Evolutionary conservation across 2,888 invertebrate species (phyloP).

Genomic region (Athalia circularis): DNA sequence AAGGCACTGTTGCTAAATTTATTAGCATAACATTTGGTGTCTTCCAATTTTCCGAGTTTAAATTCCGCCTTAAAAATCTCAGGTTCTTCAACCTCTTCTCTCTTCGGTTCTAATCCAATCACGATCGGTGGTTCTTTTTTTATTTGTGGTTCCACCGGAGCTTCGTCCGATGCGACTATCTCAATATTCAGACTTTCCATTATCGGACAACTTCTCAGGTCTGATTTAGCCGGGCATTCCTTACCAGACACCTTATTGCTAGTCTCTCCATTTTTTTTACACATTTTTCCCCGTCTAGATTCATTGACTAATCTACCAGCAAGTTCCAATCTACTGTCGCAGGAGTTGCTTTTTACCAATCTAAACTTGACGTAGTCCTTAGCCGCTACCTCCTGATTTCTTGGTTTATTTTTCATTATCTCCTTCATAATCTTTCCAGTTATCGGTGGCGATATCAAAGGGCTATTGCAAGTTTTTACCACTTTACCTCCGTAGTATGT

Average conservation of each 20-base stretch:
- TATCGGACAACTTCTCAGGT: slow-evolving; percentile 65
- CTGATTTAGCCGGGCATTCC: slow-evolving; percentile 37
- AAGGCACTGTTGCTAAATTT: slow-evolving; percentile 64
- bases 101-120: slow-evolving; percentile 75
- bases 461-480: slow-evolving; percentile 80
- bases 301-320: slow-evolving; percentile 79
- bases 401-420: slow-evolving; percentile 56
- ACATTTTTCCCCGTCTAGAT: slow-evolving; percentile 24
- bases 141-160: slow-evolving; percentile 73
- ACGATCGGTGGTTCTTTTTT: slow-evolving; percentile 74
- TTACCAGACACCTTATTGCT: not conserved
- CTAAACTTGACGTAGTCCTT: slow-evolving; percentile 85
- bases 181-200: slow-evolving; percentile 71
- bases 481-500: slow-evolving; percentile 93
- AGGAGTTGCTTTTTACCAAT: slow-evolving; percentile 90
- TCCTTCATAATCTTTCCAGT: slow-evolving; percentile 67
- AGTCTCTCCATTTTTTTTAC: slow-evolving; percentile 59
- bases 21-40: slow-evolving; percentile 57
- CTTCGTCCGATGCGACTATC: slow-evolving; percentile 65
- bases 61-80: slow-evolving; percentile 69
- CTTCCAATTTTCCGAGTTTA: slow-evolving; percentile 65
- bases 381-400: slow-evolving; percentile 68
- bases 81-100: slow-evolving; percentile 65
- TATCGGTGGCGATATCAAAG: slow-evolving; percentile 81
- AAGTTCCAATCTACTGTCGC: slow-evolving; percentile 87